Base-by-base conservation (phyloP, 2,113 vertebrate species). In the Xiphias gladius region DNA sequence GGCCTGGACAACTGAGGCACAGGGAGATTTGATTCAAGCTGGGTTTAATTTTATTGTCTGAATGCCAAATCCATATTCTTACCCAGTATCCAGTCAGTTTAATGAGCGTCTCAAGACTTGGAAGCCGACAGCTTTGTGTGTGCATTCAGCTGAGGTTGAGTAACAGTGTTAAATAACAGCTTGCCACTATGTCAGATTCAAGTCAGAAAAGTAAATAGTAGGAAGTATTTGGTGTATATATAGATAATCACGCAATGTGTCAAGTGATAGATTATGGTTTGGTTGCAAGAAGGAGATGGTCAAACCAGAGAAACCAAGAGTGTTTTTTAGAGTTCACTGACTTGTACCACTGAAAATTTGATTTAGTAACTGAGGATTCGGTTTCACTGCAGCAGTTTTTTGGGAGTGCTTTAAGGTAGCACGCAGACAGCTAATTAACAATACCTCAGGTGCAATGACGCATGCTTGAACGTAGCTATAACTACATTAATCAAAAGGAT, bases 361-460 rank as follows among this genome's bases (percentile, higher is more conserved):
- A 52, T 71, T 9, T 32, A 61, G 30, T n/a, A 37, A 58, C 1
- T 26, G 55, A 86, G 61, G 59, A 75, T 50, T 74, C 79, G 41
- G 57, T 76, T 76, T 76, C 24, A 30, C 28, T 55, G 35, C 55
- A 54, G 67, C 61, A 11, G 32, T 82, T 83, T 85, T 59, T 70
- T 22, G 52, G 39, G n/a, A 54, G 68, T 66, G 83, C 81, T 88
- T 91, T 70, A 67, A 75, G 26, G 64, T n/a, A 37, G 76, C 24
- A 76, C 39, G 12, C 50, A 74, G 64, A n/a, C 66, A 73, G 79
- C 75, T 76, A 19, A 73, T 67, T 41, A 61, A 79, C 80, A 63
- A 69, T 80, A 85, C 71, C 85, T 84, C 92, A 89, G 82, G 88
- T 65, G 77, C 84, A 65, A 52, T 61, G 74, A 75, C 2, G 78